Percentiles rank a stretch among this genome's conserved stretches.
These are phyloP conservation scores for Rhynchophorus ferrugineus DNA, from an alignment of 1,140 invertebrate genomes.

Conservation along the genomic window DNA sequence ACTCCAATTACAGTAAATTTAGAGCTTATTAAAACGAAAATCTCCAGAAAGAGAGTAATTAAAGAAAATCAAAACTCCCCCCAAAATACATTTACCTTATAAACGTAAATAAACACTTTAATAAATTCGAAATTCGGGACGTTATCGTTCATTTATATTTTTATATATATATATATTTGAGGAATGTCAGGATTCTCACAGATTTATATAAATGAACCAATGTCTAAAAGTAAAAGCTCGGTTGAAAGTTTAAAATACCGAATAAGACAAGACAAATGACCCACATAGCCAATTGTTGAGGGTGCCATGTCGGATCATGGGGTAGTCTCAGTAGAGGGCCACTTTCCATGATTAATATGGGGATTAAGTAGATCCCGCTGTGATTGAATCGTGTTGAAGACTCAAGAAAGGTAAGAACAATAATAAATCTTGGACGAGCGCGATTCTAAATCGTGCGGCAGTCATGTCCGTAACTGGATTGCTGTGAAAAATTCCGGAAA, in stretches of 20 bases:
- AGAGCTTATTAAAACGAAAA: too few relatives aligned
- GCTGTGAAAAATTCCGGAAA: not conserved
- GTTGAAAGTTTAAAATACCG: constrained; percentile 11
- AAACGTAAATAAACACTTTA: too few relatives aligned
- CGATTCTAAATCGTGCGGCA: not conserved
- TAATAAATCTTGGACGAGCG: not conserved
- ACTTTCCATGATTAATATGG: constrained; percentile 28
- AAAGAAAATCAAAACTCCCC: too few relatives aligned
- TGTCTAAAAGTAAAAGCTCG: constrained; percentile 3
- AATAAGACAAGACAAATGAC: constrained; percentile 27
- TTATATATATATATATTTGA: too few relatives aligned
- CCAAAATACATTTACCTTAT: too few relatives aligned
- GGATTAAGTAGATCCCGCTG: constrained; percentile 1
- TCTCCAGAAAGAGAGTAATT: too few relatives aligned
- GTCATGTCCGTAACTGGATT: not conserved
- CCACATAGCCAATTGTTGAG: constrained; percentile 21
- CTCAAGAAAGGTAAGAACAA: not conserved
- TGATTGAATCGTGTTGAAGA: not conserved
- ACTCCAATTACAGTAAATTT: too few relatives aligned
- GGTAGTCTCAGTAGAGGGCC: constrained; percentile 10
- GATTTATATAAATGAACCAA: too few relatives aligned
- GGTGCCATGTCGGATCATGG: constrained; percentile 18
- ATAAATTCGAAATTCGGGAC: too few relatives aligned
- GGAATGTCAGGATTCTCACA: too few relatives aligned
- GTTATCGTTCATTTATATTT: too few relatives aligned